These are phyloP conservation scores for Melospiza melodia DNA, from an alignment of 2,113 vertebrate genomes.

Conservation along the genomic window DNA sequence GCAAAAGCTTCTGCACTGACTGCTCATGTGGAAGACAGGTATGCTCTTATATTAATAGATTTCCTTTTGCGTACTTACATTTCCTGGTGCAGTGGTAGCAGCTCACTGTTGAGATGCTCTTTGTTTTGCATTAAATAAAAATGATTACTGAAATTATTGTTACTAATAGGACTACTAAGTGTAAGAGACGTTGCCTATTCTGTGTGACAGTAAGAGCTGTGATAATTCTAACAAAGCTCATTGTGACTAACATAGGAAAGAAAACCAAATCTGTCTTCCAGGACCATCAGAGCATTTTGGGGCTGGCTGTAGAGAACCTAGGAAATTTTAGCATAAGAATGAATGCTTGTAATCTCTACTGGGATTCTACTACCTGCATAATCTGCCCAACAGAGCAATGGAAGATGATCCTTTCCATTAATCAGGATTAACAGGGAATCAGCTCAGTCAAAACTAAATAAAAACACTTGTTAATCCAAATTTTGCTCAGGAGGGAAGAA, in stretches of 20 bases:
- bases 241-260: not conserved
- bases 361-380: not conserved
- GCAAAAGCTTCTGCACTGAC: conserved; percentile 55
- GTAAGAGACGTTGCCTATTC: not conserved
- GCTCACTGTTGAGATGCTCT: not conserved
- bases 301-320: not conserved
- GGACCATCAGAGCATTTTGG: not conserved
- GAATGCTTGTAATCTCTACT: not conserved
- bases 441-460: not conserved
- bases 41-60: conserved; percentile 37
- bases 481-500: not conserved
- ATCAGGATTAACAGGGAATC: not conserved
- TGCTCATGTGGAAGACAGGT: conserved; percentile 54
- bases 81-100: not conserved
- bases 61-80: not conserved
- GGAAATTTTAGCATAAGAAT: not conserved
- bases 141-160: not conserved
- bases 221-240: not conserved
- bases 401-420: not conserved
- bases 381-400: not conserved
- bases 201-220: not conserved
- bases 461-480: not conserved
- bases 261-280: not conserved
- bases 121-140: conserved; percentile 15
- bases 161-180: not conserved